Base-by-base conservation (phyloP, 2,888 invertebrate species). In the Orthonevra nobilis region DNA sequence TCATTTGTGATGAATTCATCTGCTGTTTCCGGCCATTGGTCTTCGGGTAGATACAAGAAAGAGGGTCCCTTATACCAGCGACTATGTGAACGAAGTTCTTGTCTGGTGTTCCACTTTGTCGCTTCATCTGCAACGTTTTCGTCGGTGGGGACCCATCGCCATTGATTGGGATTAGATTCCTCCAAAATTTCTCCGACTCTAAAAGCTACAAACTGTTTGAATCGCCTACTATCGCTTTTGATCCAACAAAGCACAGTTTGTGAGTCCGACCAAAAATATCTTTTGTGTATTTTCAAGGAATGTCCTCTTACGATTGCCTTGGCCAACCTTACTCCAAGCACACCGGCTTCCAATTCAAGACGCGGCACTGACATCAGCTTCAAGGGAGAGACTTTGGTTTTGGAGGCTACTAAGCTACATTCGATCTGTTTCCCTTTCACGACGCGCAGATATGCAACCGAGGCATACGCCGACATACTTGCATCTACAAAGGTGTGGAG, bases 401-500 rank as follows among this genome's bases (percentile, higher is more conserved):
- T 38, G 0, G 42, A 20, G 17, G 50, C 30, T 1, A 64, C 10
- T 0, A 64, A 23, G 3, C 20, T 14, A 32, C 52, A 64, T 15
- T 52, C 42, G n/a, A 7, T 32, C 1, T 20, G 36, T 1, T 5
- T 9, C 0, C 12, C 38, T 2, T 1, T 26, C 14, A 23, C 2
- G 0, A 61, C 12, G 2, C 48, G 15, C 0, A 48, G 5, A 4
- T 63, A 52, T 0, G 50, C 50, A 0, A 30, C 50, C 6, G 63
- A 40, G 2, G 63, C 40, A 15, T 63, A 63, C 0, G 63, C 63
- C 5, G 50, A 30, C 12, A 36, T 17, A 30, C 61, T 61, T 9
- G 82, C 82, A 44, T 81, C 77, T 2, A 73, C 75, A 30, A 81
- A 75, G 1, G 64, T n/a, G 14, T 81, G 79, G 2, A 75, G 48